These are phyloP conservation scores for Harpalus rubripes DNA, from an alignment of 2,888 invertebrate genomes.

Conservation along the genomic window DNA sequence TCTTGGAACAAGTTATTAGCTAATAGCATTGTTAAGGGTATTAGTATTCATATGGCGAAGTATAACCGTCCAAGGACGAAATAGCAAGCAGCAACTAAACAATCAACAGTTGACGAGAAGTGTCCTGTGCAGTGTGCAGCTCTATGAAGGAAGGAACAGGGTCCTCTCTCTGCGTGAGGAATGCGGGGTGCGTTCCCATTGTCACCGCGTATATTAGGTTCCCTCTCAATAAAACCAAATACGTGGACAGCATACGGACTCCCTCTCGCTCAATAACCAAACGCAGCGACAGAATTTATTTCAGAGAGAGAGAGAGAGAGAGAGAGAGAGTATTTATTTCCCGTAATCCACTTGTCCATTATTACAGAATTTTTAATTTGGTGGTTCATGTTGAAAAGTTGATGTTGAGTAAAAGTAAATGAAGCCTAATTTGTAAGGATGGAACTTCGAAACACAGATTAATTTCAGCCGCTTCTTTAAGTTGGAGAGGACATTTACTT, in stretches of 20 bases:
- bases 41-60: neutral
- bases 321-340: slow-evolving; percentile 2
- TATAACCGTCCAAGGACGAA: neutral
- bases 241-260: slow-evolving; percentile 70
- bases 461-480: slow-evolving; percentile 38
- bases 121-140: slow-evolving; percentile 3
- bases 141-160: neutral
- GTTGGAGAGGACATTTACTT: slow-evolving; percentile 25
- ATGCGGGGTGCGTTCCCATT: slow-evolving; percentile 69
- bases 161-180: neutral
- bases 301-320: neutral
- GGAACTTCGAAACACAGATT: slow-evolving; percentile 47
- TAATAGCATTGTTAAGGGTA: neutral
- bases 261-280: neutral
- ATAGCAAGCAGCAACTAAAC: slow-evolving; percentile 2
- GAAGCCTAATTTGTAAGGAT: slow-evolving; percentile 47
- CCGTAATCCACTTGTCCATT: slow-evolving; percentile 30
- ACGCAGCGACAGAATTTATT: neutral
- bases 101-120: slow-evolving; percentile 4
- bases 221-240: slow-evolving; percentile 73
- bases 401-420: slow-evolving; percentile 21
- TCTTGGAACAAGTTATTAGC: neutral
- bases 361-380: slow-evolving; percentile 52
- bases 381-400: slow-evolving; percentile 4
- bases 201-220: slow-evolving; percentile 73